Evolutionary conservation across 2,888 invertebrate genomes (phyloP).

Genomic region (Drosophila suboccidentalis): DNA sequence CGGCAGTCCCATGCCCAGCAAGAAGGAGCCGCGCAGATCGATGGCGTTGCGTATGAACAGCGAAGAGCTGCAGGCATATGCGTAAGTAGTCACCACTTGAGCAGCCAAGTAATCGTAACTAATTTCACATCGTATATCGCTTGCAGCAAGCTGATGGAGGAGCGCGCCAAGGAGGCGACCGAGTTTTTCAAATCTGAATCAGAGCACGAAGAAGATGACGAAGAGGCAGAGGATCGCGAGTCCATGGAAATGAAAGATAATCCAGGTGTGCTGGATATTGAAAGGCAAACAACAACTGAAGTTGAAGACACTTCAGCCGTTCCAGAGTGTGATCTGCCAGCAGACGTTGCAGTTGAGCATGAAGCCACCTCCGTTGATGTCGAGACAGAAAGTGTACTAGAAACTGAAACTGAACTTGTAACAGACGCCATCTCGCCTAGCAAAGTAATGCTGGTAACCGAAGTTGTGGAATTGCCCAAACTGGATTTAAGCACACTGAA

Average conservation of each 20-base stretch:
- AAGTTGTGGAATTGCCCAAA: constrained; percentile 76
- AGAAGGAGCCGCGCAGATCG: constrained; percentile 59
- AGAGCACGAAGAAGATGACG: constrained; percentile 68
- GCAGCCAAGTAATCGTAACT: constrained; percentile 39
- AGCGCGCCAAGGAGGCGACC: constrained; percentile 91
- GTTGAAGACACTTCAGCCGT: neutral
- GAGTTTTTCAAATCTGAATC: constrained; percentile 91
- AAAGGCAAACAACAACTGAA: neutral
- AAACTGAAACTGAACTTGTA: neutral
- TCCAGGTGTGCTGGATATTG: constrained; percentile 14
- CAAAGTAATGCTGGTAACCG: constrained; percentile 57
- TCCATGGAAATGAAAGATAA: constrained; percentile 40
- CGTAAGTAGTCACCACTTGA: constrained; percentile 85
- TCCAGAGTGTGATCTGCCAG: constrained; percentile 2
- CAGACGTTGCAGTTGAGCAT: neutral
- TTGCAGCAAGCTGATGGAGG: constrained; percentile 88
- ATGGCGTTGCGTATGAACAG: constrained; percentile 89
- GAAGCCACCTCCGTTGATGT: neutral
- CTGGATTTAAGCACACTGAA: constrained; percentile 71
- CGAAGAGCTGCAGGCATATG: constrained; percentile 89
- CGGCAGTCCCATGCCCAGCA: constrained; percentile 61
- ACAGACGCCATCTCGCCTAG: constrained; percentile 23
- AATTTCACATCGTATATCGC: neutral
- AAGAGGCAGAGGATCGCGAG: constrained; percentile 22
- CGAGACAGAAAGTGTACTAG: neutral